Conservation (phyloP, 2,113 vertebrate species). For the Nannobrachium achirus region DNA sequence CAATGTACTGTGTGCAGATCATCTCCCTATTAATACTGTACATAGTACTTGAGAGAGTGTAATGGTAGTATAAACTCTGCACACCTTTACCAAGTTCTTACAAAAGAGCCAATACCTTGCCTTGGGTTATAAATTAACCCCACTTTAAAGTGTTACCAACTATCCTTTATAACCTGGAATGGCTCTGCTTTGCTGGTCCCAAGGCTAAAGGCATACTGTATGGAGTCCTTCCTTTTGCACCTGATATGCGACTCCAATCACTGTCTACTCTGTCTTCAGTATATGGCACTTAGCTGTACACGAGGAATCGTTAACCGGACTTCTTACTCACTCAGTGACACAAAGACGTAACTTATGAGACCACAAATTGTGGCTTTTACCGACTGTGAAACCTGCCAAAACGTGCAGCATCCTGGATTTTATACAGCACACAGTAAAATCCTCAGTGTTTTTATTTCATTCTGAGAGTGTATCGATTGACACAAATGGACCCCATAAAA, state of each 20-base stretch:
- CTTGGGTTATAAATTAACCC: neutral
- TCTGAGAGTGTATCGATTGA: too few relatives aligned
- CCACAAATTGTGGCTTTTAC: constrained; percentile 59
- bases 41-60: too few relatives aligned
- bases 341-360: constrained; percentile 43
- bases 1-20: too few relatives aligned
- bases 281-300: constrained; percentile 10
- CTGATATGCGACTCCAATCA: neutral
- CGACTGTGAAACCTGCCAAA: constrained; percentile 10
- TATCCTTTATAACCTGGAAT: constrained; percentile 1
- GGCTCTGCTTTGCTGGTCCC: neutral
- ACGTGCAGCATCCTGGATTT: too few relatives aligned
- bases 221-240: too few relatives aligned
- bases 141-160: neutral
- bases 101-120: neutral
- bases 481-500: too few relatives aligned
- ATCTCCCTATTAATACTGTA: too few relatives aligned
- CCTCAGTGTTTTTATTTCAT: too few relatives aligned
- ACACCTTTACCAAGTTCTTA: too few relatives aligned
- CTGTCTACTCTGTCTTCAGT: neutral
- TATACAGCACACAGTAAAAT: too few relatives aligned
- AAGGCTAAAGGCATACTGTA: neutral
- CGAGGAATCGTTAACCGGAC: neutral
- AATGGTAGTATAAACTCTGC: too few relatives aligned
- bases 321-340: constrained; percentile 13